Base-by-base conservation (phyloP, 1,140 invertebrate species). In the Sesamia nonagrioides region DNA sequence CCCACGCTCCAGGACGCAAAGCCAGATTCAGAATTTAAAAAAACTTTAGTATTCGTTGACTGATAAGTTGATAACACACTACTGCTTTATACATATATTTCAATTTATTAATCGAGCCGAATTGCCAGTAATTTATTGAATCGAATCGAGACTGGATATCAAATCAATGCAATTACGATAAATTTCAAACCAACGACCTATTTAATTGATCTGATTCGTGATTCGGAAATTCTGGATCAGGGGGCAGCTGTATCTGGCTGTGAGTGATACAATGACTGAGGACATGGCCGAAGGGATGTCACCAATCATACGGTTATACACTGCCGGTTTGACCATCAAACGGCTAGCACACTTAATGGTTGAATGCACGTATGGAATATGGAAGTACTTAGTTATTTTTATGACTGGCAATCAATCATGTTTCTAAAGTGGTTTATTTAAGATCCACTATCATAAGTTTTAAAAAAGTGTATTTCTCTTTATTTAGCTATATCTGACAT, bases 401-500 rank as follows among this genome's bases (percentile, higher is more conserved):
- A 40, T 63, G 6, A 40, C 5, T 63, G 33, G n/a, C 27, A 1
- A 63, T 63, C 15, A 63, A 63, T 18, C 60, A 40, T 63, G 60
- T 40, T 33, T 33, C 15, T 15, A 37, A 42, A 17, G 60, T 56
- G n/a, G 37, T 40, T 63, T 63, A 9, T 63, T 63, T 60, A 9
- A 9, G 35, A 40, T n/a, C n/a, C n/a, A n/a, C n/a, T n/a, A n/a
- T n/a, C n/a, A n/a, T n/a, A n/a, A n/a, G n/a, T n/a, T n/a, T n/a
- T n/a, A n/a, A 1, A 15, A 27, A 37, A 15, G 27, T 37, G 4
- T 0, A 15, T 15, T 21, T 54, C 11, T 15, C 4, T 73, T 18
- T 50, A 18, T 95, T 75, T 88, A 98, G 97, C 91, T 99, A 11
- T 98, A 97, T 95, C 86, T 97, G 37, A 98, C 98, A 1, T 89